Conservation (phyloP, 2,797 vertebrate species). For the Falco peregrinus region DNA sequence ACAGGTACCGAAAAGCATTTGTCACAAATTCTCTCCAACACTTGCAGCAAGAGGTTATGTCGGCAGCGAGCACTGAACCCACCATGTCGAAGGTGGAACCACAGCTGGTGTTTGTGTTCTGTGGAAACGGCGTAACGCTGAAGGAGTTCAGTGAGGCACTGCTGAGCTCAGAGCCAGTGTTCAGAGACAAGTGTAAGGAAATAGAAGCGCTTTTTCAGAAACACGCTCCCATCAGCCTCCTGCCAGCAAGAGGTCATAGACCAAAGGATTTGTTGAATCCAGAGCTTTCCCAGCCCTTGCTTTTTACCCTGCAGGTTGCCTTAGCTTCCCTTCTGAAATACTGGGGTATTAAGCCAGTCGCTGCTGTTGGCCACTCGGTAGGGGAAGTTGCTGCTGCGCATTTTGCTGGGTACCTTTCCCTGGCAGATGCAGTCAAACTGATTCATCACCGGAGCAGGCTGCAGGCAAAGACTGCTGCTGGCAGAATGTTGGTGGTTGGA, state of each 20-base stretch:
- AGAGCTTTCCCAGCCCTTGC: slow-evolving; percentile 82
- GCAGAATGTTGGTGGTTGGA: slow-evolving; percentile 89
- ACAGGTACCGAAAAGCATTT: slow-evolving; percentile 84
- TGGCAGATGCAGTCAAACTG: slow-evolving; percentile 86
- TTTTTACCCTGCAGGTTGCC: slow-evolving; percentile 87
- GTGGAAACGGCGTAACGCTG: slow-evolving; percentile 83
- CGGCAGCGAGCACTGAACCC: slow-evolving; percentile 33
- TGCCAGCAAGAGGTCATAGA: slow-evolving; percentile 65
- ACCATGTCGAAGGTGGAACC: slow-evolving; percentile 42
- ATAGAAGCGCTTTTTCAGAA: slow-evolving; percentile 79
- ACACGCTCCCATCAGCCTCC: slow-evolving; percentile 67
- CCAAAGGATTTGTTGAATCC: slow-evolving; percentile 73
- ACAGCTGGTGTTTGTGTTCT: slow-evolving; percentile 86
- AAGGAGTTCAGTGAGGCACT: slow-evolving; percentile 81
- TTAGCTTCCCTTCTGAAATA: slow-evolving; percentile 79
- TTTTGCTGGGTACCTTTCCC: slow-evolving; percentile 86
- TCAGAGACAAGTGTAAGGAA: slow-evolving; percentile 82
- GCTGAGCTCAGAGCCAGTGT: slow-evolving; percentile 77
- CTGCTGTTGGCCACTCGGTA: slow-evolving; percentile 82
- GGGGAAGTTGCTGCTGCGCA: slow-evolving; percentile 88
- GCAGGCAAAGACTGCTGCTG: slow-evolving; percentile 80
- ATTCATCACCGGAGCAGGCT: slow-evolving; percentile 82
- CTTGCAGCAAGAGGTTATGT: slow-evolving; percentile 75
- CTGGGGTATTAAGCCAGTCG: slow-evolving; percentile 84
- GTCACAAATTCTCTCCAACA: slow-evolving; percentile 76